These are phyloP conservation scores for Torymus aiolomorphi DNA, from an alignment of 2,888 invertebrate genomes.

Conservation along the genomic window DNA sequence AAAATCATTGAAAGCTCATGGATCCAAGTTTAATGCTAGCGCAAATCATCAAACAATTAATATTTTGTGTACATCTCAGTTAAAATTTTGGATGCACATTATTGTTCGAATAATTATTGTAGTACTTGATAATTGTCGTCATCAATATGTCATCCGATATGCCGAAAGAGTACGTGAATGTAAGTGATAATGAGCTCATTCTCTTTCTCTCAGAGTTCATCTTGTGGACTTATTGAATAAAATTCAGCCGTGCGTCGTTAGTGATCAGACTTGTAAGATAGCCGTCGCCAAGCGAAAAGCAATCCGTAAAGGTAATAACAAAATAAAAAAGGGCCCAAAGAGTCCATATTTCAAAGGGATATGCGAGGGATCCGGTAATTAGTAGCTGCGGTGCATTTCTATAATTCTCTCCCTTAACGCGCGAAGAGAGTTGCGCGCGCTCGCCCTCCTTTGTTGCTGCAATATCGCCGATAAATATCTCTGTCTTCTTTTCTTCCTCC, in stretches of 20 bases:
- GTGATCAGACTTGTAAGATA: conserved; percentile 21
- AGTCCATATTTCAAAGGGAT: neutral
- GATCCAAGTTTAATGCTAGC: too few species aligned
- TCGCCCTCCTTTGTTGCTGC: conserved; percentile 54
- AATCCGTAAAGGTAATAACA: conserved; percentile 26
- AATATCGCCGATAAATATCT: conserved; percentile 73
- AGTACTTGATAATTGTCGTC: too few species aligned
- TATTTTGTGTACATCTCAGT: too few species aligned
- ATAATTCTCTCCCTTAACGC: conserved; percentile 26
- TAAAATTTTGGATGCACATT: too few species aligned
- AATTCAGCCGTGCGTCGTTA: conserved; percentile 2
- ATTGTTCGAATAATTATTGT: too few species aligned
- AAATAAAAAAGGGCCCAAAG: neutral
- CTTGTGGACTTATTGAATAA: conserved; percentile 53
- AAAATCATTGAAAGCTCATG: too few species aligned
- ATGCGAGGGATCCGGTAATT: conserved; percentile 41
- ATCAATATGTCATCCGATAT: too few species aligned
- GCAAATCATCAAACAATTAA: too few species aligned
- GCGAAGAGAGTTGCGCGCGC: neutral
- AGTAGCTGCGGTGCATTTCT: conserved; percentile 46
- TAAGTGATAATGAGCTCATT: too few species aligned
- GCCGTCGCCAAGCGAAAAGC: conserved; percentile 45
- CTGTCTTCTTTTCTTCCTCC: conserved; percentile 65
- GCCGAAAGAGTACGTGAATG: too few species aligned
- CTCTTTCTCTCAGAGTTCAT: neutral